Base-by-base conservation (phyloP, 2,888 invertebrate genomes). In the Drosophila falleni region DNA sequence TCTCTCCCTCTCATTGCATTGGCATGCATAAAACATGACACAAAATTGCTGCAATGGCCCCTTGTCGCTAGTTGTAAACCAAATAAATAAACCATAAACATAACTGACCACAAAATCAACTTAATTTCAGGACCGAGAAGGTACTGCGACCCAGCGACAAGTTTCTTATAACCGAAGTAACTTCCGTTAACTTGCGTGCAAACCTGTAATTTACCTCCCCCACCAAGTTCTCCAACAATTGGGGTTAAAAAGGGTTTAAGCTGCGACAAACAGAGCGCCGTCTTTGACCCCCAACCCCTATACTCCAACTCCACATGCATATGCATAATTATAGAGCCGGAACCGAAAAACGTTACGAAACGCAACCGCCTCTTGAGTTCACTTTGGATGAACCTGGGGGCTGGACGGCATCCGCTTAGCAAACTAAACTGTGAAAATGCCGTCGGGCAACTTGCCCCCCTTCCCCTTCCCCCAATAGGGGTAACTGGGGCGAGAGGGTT, bases 201-300 rank as follows among this genome's bases (percentile, higher is more conserved):
- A 80, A 74, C 76, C 69, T 76, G 83, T 82, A 82, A 84, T 84
- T 84, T 87, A 29, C 68, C 35, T 3, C 33, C 46, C 4, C 29
- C 37, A 0, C 10, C 10, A 29, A 26, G 9, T 8, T 6, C 3
- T 5, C n/a, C 42, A 19, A 19, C 70, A 73, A 87, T 85, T 74
- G 86, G 88, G 84, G 84, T 86, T 85, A 87, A 84, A 84, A 84
- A 87, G 84, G 84, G 84, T 85, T 84, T 87, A 84, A 84, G 63
- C 71, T 78, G 86, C 73, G 64, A 75, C 82, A 71, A 62, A 29
- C 29, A 47, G 65, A 42, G 11, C 19, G 41, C 35, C 44, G 29
- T 15, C 26, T 16, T 46, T 3, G n/a, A 15, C 26, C 5, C 16
- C 16, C n/a, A 10, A 2, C 42, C 35, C 33, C 29, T 23, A 15